Percentiles rank a stretch among this genome's conserved stretches.
These are phyloP conservation scores for Pyxicephalus adspersus DNA, from an alignment of 2,113 vertebrate species.

Conservation along the genomic window DNA sequence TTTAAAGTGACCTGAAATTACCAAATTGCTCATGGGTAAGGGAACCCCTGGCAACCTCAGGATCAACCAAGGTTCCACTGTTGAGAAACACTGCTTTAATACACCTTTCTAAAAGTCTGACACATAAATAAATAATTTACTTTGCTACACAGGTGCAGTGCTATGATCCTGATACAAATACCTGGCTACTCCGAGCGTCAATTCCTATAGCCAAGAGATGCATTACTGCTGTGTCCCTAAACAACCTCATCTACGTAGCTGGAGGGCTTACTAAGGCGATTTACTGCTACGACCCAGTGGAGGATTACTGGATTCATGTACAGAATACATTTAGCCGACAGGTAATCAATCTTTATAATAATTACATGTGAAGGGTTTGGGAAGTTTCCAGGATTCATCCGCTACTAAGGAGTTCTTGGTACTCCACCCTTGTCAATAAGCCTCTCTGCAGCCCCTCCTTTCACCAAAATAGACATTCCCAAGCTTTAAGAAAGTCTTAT, in stretches of 20 bases:
- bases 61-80: too few relatives aligned
- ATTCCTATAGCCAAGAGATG: constrained; percentile 97
- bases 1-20: too few relatives aligned
- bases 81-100: too few relatives aligned
- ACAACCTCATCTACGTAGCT: constrained; percentile 94
- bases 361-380: neutral
- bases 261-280: constrained; percentile 95
- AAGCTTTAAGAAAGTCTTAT: too few relatives aligned
- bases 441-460: neutral
- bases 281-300: constrained; percentile 94
- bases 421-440: neutral
- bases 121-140: neutral
- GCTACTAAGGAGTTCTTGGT: neutral
- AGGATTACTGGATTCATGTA: constrained; percentile 98
- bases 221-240: constrained; percentile 94
- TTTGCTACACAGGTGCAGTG: constrained; percentile 86
- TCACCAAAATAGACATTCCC: too few relatives aligned
- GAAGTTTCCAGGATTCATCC: neutral
- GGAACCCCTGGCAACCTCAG: too few relatives aligned
- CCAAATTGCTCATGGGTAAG: too few relatives aligned
- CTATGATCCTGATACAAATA: constrained; percentile 88
- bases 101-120: too few relatives aligned
- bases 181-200: constrained; percentile 91
- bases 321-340: constrained; percentile 94
- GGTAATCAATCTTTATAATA: constrained; percentile 70